These are phyloP conservation scores for Vollenhovia emeryi DNA, from an alignment of 1,140 invertebrate species.

Conservation along the genomic window DNA sequence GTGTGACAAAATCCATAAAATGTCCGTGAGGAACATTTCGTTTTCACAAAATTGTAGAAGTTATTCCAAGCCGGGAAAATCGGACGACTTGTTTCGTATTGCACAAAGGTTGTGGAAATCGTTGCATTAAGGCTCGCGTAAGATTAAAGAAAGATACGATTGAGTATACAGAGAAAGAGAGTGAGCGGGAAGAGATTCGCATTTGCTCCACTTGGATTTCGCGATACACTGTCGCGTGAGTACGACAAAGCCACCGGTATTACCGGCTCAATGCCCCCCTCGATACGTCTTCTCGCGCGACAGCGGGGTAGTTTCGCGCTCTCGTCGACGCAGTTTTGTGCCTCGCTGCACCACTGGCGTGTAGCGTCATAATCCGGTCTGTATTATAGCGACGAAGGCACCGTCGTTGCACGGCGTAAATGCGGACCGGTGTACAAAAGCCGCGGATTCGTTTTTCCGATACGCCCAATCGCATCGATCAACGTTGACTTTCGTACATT, in stretches of 20 bases:
- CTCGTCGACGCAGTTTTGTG: slow-evolving; percentile 20
- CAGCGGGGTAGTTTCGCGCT: neutral
- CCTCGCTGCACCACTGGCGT: slow-evolving; percentile 5
- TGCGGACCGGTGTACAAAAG: neutral
- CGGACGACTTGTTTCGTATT: neutral
- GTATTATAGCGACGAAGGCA: neutral
- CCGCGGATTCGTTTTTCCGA: slow-evolving; percentile 26
- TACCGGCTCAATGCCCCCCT: slow-evolving; percentile 1
- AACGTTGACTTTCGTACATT: neutral
- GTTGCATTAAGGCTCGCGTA: neutral
- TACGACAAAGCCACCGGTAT: slow-evolving; percentile 18
- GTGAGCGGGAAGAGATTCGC: neutral
- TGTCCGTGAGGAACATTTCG: neutral
- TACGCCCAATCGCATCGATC: slow-evolving; percentile 34
- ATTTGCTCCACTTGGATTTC: neutral
- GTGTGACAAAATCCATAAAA: neutral
- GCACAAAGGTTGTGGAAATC: neutral
- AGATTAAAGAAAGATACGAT: slow-evolving; percentile 16
- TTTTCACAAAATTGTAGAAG: neutral
- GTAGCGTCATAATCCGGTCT: slow-evolving; percentile 21
- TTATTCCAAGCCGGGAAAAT: neutral
- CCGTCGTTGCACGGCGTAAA: neutral
- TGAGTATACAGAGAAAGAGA: neutral
- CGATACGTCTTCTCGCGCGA: slow-evolving; percentile 17
- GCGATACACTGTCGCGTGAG: neutral